These are phyloP conservation scores for Loris lydekkerianus DNA, from an alignment of 2,797 vertebrate species.

Conservation along the genomic window DNA sequence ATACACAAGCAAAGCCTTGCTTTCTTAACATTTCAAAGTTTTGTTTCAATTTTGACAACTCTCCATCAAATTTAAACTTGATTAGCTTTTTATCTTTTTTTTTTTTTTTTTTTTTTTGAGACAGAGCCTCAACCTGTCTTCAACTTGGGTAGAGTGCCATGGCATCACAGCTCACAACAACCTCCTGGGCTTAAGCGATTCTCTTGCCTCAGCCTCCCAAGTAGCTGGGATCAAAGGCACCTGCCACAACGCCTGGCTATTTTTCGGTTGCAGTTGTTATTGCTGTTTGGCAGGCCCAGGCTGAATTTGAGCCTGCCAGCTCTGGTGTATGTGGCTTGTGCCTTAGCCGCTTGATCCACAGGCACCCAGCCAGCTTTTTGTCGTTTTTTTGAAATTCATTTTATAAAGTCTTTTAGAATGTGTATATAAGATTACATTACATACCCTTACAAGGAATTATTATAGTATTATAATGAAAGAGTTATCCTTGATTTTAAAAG, in stretches of 20 bases:
- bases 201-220: too few relatives aligned
- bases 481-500: neutral
- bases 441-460: neutral
- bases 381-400: neutral
- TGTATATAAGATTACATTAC: neutral
- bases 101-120: neutral
- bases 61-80: neutral
- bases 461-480: neutral
- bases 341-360: too few relatives aligned
- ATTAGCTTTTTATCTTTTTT: neutral
- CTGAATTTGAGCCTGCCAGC: too few relatives aligned
- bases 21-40: neutral
- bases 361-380: neutral
- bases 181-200: too few relatives aligned
- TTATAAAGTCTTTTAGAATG: neutral
- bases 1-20: neutral
- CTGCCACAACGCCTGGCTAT: too few relatives aligned
- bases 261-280: too few relatives aligned
- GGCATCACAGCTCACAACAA: too few relatives aligned
- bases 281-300: too few relatives aligned
- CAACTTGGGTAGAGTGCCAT: too few relatives aligned
- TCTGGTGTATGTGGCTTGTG: too few relatives aligned
- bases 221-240: too few relatives aligned
- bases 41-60: neutral
- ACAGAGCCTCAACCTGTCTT: too few relatives aligned